A percentile compares a stretch with the other conserved stretches of the same genome.
These are phyloP conservation scores for Lerema accius DNA, from an alignment of 1,140 invertebrate genomes.

Conservation along the genomic window DNA sequence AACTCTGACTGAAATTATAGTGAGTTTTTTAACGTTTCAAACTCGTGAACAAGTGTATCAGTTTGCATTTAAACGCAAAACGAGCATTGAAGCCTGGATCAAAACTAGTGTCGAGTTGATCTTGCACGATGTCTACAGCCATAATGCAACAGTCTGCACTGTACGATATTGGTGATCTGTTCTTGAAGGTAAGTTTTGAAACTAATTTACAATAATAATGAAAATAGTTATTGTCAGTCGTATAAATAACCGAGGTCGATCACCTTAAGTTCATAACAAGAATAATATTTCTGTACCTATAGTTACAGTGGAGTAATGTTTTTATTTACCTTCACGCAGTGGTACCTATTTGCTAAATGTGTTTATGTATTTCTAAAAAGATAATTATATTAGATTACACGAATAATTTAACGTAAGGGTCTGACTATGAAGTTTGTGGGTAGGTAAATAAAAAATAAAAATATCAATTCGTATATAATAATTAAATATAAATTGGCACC, in stretches of 20 bases:
- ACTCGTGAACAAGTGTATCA: conserved; percentile 72
- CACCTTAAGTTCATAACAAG: not conserved
- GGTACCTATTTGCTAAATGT: too few species aligned
- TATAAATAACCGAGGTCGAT: conserved; percentile 2
- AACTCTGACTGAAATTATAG: conserved; percentile 68
- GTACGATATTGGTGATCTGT: conserved; percentile 82
- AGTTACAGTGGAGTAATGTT: too few species aligned
- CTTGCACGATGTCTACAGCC: conserved; percentile 81
- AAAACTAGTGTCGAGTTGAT: conserved; percentile 68
- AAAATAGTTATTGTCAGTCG: not conserved
- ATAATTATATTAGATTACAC: too few species aligned
- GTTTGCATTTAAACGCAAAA: conserved; percentile 59
- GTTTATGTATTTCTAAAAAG: too few species aligned
- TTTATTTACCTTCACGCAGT: too few species aligned
- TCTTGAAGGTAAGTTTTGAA: conserved; percentile 76
- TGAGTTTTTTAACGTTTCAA: conserved; percentile 65
- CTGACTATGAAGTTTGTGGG: too few species aligned
- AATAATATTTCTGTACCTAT: not conserved
- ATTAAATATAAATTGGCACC: too few species aligned
- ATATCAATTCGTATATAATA: too few species aligned
- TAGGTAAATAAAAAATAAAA: too few species aligned
- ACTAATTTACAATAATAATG: not conserved
- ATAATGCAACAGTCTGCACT: conserved; percentile 83
- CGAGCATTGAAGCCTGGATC: conserved; percentile 68
- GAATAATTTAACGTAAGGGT: too few species aligned